Percentiles rank a stretch among this genome's conserved stretches.
Evolutionary conservation across 2,888 invertebrate species (phyloP).

Genomic region (Seladonia tumulorum): DNA sequence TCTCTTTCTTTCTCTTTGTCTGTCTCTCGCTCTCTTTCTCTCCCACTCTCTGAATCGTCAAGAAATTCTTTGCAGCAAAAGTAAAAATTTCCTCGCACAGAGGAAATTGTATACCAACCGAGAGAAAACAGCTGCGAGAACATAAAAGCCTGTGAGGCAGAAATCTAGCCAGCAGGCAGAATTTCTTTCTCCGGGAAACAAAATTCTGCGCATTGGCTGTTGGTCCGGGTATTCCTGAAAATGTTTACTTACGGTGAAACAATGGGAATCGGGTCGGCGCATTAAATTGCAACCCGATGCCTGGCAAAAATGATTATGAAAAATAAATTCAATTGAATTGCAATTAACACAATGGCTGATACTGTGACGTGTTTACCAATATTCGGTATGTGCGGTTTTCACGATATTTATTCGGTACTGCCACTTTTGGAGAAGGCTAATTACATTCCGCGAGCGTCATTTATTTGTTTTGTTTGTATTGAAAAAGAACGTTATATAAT

Average conservation of each 20-base stretch:
- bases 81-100: background rate
- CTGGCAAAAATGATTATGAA: background rate
- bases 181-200: background rate
- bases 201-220: background rate
- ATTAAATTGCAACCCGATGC: background rate
- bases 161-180: background rate
- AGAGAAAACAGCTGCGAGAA: background rate
- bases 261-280: background rate
- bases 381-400: background rate
- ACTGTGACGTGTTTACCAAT: background rate
- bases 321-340: background rate
- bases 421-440: too few relatives aligned
- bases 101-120: background rate
- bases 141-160: background rate
- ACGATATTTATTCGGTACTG: background rate
- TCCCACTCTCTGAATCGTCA: background rate
- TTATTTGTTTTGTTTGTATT: background rate
- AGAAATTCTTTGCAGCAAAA: background rate
- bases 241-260: background rate
- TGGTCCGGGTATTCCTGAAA: background rate
- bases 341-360: background rate
- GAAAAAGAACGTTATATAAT: background rate
- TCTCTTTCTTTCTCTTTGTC: background rate
- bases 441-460: background rate
- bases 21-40: background rate